A percentile compares a stretch with the other conserved stretches of the same genome.
phyloP scores from a whole-genome alignment of 2,113 vertebrate genomes.

The Meleagris gallopavo region DNA sequence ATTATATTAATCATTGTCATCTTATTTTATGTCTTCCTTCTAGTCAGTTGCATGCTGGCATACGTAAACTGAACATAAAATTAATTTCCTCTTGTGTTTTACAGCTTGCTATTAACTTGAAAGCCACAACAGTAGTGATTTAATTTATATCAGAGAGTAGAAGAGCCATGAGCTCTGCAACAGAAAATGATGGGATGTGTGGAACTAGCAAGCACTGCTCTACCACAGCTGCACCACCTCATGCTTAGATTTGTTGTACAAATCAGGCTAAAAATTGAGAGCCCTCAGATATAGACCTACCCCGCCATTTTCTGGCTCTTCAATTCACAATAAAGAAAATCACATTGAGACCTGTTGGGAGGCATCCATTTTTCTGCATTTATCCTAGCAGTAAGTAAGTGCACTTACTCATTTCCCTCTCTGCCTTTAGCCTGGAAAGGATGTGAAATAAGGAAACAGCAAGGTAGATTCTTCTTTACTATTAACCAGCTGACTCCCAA shows the following conservation, averaged over 20 bases:
- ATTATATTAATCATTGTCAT: conserved; percentile 47
- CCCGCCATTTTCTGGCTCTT: neutral
- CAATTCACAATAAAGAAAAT: neutral
- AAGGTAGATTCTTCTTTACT: neutral
- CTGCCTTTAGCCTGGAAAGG: neutral
- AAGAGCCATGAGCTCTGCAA: neutral
- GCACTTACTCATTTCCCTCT: neutral
- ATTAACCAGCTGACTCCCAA: neutral
- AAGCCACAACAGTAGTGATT: conserved; percentile 17
- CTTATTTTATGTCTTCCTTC: conserved; percentile 43
- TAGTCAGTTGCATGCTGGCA: conserved; percentile 20
- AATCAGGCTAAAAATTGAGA: rapidly evolving
- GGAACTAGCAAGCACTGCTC: neutral
- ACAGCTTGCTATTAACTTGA: conserved; percentile 34
- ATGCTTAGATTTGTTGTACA: neutral
- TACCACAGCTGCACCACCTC: neutral
- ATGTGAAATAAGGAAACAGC: neutral
- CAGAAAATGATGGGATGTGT: neutral
- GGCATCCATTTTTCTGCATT: neutral
- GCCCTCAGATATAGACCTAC: neutral
- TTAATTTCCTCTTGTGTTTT: conserved; percentile 36
- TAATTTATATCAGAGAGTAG: conserved; percentile 28
- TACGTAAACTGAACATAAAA: conserved; percentile 61
- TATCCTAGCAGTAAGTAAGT: neutral
- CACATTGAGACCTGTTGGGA: neutral